Evolutionary conservation across 2,797 vertebrate species (phyloP), one percentile per base, ranked within the genome.

Genomic region (Limosa lapponica): DNA sequence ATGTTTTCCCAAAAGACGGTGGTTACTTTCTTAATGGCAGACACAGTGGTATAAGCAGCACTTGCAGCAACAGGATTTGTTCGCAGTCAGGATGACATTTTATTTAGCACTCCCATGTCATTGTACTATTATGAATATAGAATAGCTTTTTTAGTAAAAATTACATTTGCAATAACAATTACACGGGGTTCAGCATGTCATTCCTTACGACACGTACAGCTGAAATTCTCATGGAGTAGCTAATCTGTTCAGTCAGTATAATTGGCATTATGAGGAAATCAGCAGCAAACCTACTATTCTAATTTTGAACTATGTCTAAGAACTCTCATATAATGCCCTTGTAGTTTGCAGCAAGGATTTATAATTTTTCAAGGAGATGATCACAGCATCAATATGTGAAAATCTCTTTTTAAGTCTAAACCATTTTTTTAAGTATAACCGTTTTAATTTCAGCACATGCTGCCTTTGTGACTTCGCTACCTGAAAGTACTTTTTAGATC

Each of bases 61-160:
- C 83, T 97, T 94, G 87, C 49, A 75, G 94, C 96, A 95, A 90
- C 71, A 94, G 72, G 85, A 82, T 95, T 84, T 97, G 72, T 97
- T 83, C 96, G 80, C 94, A 77, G 79, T 92, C 94, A 89, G 85
- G 71, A 87, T 96, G 87, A 80, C 30, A 25, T 97, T 97, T 97
- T 96, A 87, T 92, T 97, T 96, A 95, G 79, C 34, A 39, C 58
- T 91, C 46, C 51, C 48, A 28, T 17, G 1, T 86, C 11, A 0
- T 93, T 79, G 54, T 66, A 75, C 32, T 72, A 49, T 66, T 80
- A 64, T 18, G 9, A 88, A 84, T 89, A 91, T 65, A 87, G 69
- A 95, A 95, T 51, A 66, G 79, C 67, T 49, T 92, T 95, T 90
- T 93, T 52, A 81, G 36, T 77, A 92, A 94, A 86, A 79, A 57